Conservation (phyloP, 2,888 invertebrate genomes). For the Ophonus ardosiacus region DNA sequence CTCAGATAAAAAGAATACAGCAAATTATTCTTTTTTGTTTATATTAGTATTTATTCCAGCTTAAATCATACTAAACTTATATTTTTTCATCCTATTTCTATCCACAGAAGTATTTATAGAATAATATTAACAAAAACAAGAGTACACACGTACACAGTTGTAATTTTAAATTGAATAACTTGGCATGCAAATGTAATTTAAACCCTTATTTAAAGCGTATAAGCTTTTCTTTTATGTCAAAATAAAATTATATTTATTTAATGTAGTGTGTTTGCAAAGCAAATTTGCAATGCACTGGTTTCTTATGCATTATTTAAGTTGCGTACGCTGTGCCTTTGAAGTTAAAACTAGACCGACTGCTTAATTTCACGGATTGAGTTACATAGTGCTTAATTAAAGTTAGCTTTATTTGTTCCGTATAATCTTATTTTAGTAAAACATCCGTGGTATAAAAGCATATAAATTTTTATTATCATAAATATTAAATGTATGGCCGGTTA, state of each 20-base stretch:
- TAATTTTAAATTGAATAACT: too few relatives aligned
- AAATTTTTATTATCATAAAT: not conserved
- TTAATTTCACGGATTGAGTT: constrained; percentile 41
- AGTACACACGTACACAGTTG: too few relatives aligned
- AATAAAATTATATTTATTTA: not conserved
- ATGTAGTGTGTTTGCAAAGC: not conserved
- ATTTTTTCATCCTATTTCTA: too few relatives aligned
- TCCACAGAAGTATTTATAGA: too few relatives aligned
- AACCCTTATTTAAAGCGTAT: too few relatives aligned
- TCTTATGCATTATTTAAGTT: constrained; percentile 25
- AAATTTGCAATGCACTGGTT: constrained; percentile 4
- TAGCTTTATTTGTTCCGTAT: not conserved
- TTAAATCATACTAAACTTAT: too few relatives aligned
- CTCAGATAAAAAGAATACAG: too few relatives aligned
- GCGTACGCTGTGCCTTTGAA: not conserved
- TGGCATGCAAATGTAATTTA: too few relatives aligned
- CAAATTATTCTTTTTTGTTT: too few relatives aligned
- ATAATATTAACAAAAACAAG: too few relatives aligned
- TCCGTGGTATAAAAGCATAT: too few relatives aligned
- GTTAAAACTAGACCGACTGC: constrained; percentile 41
- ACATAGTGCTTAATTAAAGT: constrained; percentile 9
- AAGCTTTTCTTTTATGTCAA: not conserved
- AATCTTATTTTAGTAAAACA: not conserved
- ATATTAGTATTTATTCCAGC: too few relatives aligned
- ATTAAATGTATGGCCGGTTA: not conserved